Evolutionary conservation across 2,888 invertebrate species (phyloP).

Genomic region (Harmothoe impar): DNA sequence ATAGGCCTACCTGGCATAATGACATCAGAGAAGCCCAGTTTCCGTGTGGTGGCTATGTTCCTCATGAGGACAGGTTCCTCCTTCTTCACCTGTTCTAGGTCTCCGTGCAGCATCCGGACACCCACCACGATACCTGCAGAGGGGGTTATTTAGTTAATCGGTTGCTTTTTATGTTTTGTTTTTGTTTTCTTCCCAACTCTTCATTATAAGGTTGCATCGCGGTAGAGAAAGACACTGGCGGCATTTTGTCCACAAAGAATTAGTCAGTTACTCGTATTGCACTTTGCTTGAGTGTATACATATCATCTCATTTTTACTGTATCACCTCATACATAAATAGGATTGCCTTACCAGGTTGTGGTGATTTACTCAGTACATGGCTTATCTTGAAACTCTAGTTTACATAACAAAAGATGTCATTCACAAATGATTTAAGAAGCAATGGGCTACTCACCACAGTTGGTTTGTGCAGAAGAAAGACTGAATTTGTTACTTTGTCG

Average conservation of each 20-base stretch:
- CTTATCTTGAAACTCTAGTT: too few relatives aligned
- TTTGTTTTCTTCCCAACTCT: slow-evolving; percentile 59
- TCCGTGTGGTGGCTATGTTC: slow-evolving; percentile 92
- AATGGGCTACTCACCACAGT: slow-evolving; percentile 87
- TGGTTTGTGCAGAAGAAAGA: slow-evolving; percentile 91
- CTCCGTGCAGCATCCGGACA: slow-evolving; percentile 91
- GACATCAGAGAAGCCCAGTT: slow-evolving; percentile 96
- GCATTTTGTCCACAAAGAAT: too few relatives aligned
- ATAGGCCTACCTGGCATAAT: slow-evolving; percentile 93
- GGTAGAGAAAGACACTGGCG: too few relatives aligned
- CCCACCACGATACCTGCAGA: slow-evolving; percentile 85
- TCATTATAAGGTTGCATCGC: too few relatives aligned
- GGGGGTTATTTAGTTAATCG: background rate
- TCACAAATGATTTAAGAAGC: too few relatives aligned
- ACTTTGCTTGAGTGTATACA: too few relatives aligned
- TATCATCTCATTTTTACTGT: too few relatives aligned
- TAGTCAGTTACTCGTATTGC: too few relatives aligned
- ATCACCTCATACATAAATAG: too few relatives aligned
- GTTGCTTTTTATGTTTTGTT: background rate
- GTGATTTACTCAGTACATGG: too few relatives aligned
- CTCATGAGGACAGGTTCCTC: slow-evolving; percentile 89
- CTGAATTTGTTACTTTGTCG: slow-evolving; percentile 89
- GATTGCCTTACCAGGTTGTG: too few relatives aligned
- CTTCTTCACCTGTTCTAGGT: slow-evolving; percentile 90
- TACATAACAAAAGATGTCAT: too few relatives aligned